phyloP scores from a whole-genome alignment of 2,888 invertebrate species.

The Drosophila villosipedis region DNA sequence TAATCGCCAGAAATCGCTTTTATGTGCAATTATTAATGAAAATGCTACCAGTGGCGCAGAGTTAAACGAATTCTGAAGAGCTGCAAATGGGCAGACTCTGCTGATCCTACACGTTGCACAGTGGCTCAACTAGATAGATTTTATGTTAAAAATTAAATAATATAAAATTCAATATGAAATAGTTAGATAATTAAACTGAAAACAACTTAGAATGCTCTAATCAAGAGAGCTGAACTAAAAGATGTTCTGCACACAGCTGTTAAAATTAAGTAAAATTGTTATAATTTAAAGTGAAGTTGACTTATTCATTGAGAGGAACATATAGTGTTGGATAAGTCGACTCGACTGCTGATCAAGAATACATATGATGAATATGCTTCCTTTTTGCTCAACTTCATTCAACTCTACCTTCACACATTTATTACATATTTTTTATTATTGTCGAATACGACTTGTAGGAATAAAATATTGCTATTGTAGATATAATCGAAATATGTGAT shows the following conservation, averaged over 20 bases:
- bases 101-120: constrained; percentile 5
- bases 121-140: neutral
- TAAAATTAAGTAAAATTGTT: neutral
- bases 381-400: neutral
- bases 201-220: neutral
- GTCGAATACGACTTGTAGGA: neutral
- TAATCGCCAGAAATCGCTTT: constrained; percentile 64
- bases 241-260: too few relatives aligned
- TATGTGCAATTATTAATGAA: constrained; percentile 69
- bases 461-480: neutral
- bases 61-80: constrained; percentile 20
- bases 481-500: neutral
- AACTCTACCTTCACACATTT: too few relatives aligned
- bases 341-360: neutral
- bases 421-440: too few relatives aligned
- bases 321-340: neutral
- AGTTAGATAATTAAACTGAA: neutral
- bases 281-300: neutral
- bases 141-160: neutral
- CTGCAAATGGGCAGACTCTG: neutral
- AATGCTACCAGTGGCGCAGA: constrained; percentile 33
- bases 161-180: neutral
- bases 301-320: neutral
- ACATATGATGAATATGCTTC: neutral
- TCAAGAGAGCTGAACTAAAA: neutral